These are phyloP conservation scores for Pocota personata DNA, from an alignment of 2,888 invertebrate species.

Conservation along the genomic window DNA sequence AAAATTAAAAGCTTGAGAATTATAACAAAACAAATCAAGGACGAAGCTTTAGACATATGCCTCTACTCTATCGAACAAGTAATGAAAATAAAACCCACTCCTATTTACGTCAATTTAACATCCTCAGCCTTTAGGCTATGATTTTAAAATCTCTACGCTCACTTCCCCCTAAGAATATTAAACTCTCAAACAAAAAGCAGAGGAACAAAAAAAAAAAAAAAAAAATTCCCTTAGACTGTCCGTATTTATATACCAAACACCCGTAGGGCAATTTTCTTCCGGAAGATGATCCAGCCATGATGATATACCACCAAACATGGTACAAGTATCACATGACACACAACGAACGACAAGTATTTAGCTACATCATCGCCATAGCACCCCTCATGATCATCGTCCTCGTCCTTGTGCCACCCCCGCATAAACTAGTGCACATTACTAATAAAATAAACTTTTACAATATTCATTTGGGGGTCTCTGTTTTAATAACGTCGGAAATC, in stretches of 20 bases:
- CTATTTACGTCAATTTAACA: neutral
- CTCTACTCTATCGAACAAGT: neutral
- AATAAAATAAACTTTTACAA: constrained; percentile 66
- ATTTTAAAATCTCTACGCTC: neutral
- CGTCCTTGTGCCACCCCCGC: neutral
- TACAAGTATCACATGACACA: constrained; percentile 35
- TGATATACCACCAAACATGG: constrained; percentile 41
- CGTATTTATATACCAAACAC: constrained; percentile 44
- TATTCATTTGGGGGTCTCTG: constrained; percentile 55
- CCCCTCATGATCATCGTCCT: no score
- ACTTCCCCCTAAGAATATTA: neutral
- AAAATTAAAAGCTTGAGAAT: no score
- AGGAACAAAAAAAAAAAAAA: neutral
- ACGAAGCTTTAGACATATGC: no score
- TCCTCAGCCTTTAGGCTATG: neutral
- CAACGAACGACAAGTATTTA: constrained; percentile 4
- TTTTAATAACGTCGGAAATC: constrained; percentile 72
- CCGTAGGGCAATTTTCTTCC: constrained; percentile 40
- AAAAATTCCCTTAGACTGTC: constrained; percentile 1
- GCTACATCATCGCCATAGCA: neutral
- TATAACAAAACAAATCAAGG: no score
- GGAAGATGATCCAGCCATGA: constrained; percentile 42
- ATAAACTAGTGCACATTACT: constrained; percentile 32
- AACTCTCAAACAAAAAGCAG: neutral
- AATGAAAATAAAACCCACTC: neutral